phyloP scores from a whole-genome alignment of 2,888 invertebrate species.

The Silvanus unidentatus region DNA sequence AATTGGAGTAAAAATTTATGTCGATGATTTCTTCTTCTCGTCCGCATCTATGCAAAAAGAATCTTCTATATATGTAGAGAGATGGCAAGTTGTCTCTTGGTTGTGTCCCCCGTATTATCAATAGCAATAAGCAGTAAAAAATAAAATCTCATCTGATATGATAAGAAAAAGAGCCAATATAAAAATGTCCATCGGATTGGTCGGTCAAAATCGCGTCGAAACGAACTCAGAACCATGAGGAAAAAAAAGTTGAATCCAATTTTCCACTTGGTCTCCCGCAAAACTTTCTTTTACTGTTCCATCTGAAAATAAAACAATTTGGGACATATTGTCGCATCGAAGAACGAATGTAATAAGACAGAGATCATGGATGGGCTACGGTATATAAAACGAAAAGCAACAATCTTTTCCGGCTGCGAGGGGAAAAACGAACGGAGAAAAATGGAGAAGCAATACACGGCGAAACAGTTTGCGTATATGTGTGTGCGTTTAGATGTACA shows the following conservation, averaged over 20 bases:
- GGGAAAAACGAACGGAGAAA: too few species aligned
- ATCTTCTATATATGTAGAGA: conserved; percentile 3
- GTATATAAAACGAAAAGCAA: conserved; percentile 1
- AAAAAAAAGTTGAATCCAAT: conserved; percentile 42
- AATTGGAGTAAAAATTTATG: conserved; percentile 11
- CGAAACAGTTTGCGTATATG: too few species aligned
- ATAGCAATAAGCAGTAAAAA: conserved; percentile 5
- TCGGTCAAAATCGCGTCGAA: conserved; percentile 15
- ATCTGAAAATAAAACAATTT: conserved; percentile 41
- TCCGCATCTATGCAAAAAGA: neutral
- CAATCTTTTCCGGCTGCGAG: neutral
- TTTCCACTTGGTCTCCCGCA: conserved; percentile 40
- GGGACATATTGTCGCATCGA: conserved; percentile 38
- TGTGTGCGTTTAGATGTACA: too few species aligned
- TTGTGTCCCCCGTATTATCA: conserved; percentile 2
- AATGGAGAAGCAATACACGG: too few species aligned
- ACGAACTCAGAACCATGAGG: neutral
- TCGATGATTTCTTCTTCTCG: neutral
- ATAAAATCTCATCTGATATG: conserved; percentile 4
- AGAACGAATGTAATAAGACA: conserved; percentile 8
- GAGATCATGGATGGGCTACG: neutral
- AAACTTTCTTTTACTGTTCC: conserved; percentile 41
- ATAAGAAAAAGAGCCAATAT: conserved; percentile 6
- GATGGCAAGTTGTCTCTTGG: conserved; percentile 3
- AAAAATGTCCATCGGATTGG: neutral